These are phyloP conservation scores for Anarhynchus alexandrinus DNA, from an alignment of 2,113 vertebrate species.

Conservation along the genomic window DNA sequence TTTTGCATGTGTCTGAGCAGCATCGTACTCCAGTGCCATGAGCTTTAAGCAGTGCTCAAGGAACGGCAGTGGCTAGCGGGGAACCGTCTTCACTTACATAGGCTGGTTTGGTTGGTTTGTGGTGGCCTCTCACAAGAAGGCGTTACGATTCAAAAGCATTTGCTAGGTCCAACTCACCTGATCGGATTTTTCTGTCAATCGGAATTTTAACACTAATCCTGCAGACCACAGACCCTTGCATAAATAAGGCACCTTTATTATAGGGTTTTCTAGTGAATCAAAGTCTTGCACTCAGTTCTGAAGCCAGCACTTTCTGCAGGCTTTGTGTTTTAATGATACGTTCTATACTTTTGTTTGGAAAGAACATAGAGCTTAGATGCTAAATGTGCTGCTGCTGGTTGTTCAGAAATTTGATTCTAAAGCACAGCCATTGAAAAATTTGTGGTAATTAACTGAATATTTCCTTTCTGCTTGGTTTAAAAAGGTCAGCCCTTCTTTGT, in stretches of 20 bases:
- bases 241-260: neutral
- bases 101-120: neutral
- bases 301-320: neutral
- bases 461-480: conserved; percentile 13
- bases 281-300: neutral
- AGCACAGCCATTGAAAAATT: neutral
- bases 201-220: neutral
- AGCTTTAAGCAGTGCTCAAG: neutral
- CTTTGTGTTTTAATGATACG: neutral
- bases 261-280: neutral
- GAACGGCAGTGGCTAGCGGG: neutral
- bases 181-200: neutral
- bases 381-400: neutral
- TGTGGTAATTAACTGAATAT: neutral
- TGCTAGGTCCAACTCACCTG: neutral
- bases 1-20: neutral
- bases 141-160: neutral
- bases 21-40: neutral
- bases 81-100: neutral
- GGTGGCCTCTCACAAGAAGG: neutral
- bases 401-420: neutral
- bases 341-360: neutral
- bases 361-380: neutral
- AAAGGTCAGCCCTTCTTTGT: neutral
- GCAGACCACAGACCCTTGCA: neutral